Evolutionary conservation across 1,140 invertebrate genomes (phyloP), one percentile per base, ranked within the genome.

Genomic region (Leptopilina boulardi): DNA sequence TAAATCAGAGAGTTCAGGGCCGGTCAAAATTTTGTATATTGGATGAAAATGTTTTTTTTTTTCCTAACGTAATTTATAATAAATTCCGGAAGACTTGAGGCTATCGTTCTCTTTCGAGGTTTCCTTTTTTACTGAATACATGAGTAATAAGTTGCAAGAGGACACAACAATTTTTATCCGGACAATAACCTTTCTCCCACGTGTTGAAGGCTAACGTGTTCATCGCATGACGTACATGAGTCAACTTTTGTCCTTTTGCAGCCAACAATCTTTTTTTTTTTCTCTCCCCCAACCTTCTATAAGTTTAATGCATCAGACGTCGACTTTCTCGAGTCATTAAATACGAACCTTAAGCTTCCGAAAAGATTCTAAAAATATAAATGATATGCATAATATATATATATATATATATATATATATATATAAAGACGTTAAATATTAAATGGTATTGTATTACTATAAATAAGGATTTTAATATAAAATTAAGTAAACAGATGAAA

Each of bases 161-260:
- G 47, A 51, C 47, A 51, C 47, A 21, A 9, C 51, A 66, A 34
- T 34, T 15, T 34, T 30, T 66, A 66, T 66, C 26, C 59, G 59
- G 59, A 11, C 59, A 66, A 66, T 30, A 66, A 66, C 59, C 59
- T 34, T 66, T 66, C 59, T 66, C 59, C 59, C 59, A 66, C 59
- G 26, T 66, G 26, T 30, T 66, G 59, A 66, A 66, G 59, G 59
- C 59, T 34, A 66, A 66, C 59, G 15, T 66, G 21, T 66, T 66
- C 11, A 66, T n/a, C 19, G 47, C 47, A 51, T 51, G 47, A 51
- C 47, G 47, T 51, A 59, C 8, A 59, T 19, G 59, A 66, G 59
- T 66, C 59, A 66, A 51, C 47, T 30, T 66, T 66, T 66, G 21
- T 26, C 59, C 26, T 66, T 66, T 66, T 66, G 26, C 59, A 66